These are phyloP conservation scores for Speoplatyrhinus poulsoni DNA, from an alignment of 2,113 vertebrate species.

Conservation along the genomic window DNA sequence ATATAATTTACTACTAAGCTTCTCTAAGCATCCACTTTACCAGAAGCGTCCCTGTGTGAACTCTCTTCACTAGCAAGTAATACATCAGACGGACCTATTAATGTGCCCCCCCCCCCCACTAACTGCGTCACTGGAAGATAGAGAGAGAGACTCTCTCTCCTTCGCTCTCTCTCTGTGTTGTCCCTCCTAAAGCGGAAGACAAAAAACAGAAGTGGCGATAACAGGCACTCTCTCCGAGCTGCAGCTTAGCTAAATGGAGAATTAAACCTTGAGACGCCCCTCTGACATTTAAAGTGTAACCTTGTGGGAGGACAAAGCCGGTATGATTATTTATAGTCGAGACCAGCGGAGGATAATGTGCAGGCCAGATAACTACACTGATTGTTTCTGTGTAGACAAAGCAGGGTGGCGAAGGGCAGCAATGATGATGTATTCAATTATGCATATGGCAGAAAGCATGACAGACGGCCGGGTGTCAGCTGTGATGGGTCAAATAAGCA, in stretches of 20 bases:
- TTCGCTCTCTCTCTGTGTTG: constrained; percentile 3
- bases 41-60: constrained; percentile 23
- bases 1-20: constrained; percentile 13
- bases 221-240: constrained; percentile 20
- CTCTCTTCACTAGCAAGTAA: constrained; percentile 28
- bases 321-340: constrained; percentile 45
- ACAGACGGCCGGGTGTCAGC: constrained; percentile 28
- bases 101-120: constrained; percentile 45
- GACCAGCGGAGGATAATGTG: constrained; percentile 19
- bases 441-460: constrained; percentile 34
- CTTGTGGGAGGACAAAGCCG: constrained; percentile 45
- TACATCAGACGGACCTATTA: constrained; percentile 52
- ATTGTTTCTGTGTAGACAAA: constrained; percentile 18
- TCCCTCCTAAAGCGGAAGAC: constrained; percentile 17
- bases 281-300: constrained; percentile 54
- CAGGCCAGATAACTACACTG: constrained; percentile 12
- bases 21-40: constrained; percentile 34
- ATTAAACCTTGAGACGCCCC: constrained; percentile 49
- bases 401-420: constrained; percentile 17
- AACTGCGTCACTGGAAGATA: not conserved
- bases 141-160: not conserved
- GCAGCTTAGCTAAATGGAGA: constrained; percentile 44
- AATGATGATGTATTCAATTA: constrained; percentile 57
- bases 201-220: constrained; percentile 40
- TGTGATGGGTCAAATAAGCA: constrained; percentile 15